Conservation (phyloP, 2,888 invertebrate genomes). For the Eledone cirrhosa region DNA sequence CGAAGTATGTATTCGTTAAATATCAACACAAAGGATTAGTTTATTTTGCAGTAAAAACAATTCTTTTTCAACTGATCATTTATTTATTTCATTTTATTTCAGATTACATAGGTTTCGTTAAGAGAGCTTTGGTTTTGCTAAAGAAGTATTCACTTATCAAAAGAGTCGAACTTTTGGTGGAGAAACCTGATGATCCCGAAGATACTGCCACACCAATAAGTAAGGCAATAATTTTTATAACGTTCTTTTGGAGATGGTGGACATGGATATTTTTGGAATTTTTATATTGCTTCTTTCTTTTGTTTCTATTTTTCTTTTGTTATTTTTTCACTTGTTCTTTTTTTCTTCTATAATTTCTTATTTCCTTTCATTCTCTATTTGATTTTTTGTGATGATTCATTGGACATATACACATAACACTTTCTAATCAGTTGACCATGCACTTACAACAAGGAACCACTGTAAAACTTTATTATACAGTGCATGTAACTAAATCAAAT, state of each 20-base stretch:
- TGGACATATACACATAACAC: too few species aligned
- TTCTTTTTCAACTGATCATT: too few species aligned
- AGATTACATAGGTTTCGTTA: constrained; percentile 60
- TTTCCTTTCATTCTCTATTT: neutral
- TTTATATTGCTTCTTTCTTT: neutral
- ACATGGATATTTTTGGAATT: neutral
- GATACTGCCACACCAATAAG: constrained; percentile 46
- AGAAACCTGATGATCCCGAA: constrained; percentile 44
- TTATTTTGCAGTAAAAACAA: too few species aligned
- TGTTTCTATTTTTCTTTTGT: neutral
- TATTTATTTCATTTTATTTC: constrained; percentile 23
- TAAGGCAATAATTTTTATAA: constrained; percentile 37
- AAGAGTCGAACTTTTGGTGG: constrained; percentile 54
- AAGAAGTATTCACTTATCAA: constrained; percentile 50
- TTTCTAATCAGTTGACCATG: too few species aligned
- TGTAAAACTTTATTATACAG: too few species aligned
- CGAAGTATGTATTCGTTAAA: too few species aligned
- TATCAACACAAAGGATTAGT: too few species aligned
- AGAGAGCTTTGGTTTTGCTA: constrained; percentile 54
- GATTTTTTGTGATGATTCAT: neutral
- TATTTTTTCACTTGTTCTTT: neutral
- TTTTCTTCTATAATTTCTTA: neutral
- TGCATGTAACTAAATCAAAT: too few species aligned
- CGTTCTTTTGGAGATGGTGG: constrained; percentile 24
- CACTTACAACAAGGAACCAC: too few species aligned